These are phyloP conservation scores for Fukomys damarensis DNA, from an alignment of 2,113 vertebrate genomes.

Conservation along the genomic window DNA sequence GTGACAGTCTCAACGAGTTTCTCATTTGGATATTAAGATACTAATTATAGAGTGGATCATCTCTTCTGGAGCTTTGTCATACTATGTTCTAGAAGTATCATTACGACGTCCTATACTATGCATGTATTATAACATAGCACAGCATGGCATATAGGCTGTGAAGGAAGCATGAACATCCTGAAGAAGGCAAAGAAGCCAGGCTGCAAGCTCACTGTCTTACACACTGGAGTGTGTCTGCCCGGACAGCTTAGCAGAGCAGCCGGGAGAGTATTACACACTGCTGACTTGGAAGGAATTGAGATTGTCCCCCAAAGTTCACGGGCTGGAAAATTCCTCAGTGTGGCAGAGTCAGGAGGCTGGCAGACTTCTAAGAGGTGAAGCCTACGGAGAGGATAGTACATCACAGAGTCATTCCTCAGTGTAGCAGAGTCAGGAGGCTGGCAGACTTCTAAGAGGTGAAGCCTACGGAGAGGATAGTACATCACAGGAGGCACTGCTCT, in stretches of 20 bases:
- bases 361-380: neutral
- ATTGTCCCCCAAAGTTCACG: neutral
- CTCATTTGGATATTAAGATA: conserved; percentile 89
- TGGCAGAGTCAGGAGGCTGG: neutral
- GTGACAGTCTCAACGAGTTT: conserved; percentile 86
- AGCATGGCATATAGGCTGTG: conserved; percentile 50
- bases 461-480: neutral
- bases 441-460: neutral
- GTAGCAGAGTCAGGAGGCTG: neutral
- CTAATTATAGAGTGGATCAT: conserved; percentile 90
- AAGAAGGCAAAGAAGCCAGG: conserved; percentile 74
- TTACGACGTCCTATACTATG: neutral
- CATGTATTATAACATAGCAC: neutral
- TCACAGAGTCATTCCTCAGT: neutral
- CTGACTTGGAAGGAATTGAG: conserved; percentile 88
- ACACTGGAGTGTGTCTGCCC: conserved; percentile 90
- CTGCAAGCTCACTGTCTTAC: conserved; percentile 85
- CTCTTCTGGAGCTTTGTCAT: conserved; percentile 93
- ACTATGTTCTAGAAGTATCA: conserved; percentile 76
- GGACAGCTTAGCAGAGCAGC: conserved; percentile 78
- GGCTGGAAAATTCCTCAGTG: neutral
- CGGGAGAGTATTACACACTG: conserved; percentile 65
- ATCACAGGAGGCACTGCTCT: accelerated
- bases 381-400: neutral
- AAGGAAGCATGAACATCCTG: conserved; percentile 39